Evolutionary conservation across 2,797 vertebrate genomes (phyloP).

Genomic region (Xyrichtys novacula): DNA sequence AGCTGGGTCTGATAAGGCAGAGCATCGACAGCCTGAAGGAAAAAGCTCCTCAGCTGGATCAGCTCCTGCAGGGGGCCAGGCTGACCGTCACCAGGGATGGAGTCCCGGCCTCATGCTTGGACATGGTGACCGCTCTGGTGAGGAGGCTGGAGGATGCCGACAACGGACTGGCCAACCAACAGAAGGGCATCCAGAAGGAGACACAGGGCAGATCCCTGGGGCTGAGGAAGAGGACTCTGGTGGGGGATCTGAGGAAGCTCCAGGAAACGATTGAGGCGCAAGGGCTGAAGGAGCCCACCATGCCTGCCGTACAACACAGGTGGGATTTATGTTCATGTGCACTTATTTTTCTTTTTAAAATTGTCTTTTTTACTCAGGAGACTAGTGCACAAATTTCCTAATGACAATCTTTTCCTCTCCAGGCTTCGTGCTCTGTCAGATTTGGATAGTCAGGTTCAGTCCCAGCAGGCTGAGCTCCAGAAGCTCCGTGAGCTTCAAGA

Average conservation of each 20-base stretch:
- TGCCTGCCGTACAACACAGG: slow-evolving; percentile 95
- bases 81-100: slow-evolving; percentile 83
- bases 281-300: slow-evolving; percentile 91
- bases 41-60: slow-evolving; percentile 88
- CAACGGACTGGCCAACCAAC: slow-evolving; percentile 63
- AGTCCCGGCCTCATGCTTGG: slow-evolving; percentile 77
- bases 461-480: slow-evolving; percentile 84
- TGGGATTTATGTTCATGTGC: slow-evolving; percentile 55
- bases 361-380: neutral
- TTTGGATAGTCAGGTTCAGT: slow-evolving; percentile 87
- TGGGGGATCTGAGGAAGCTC: slow-evolving; percentile 87
- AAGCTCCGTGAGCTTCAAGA: slow-evolving; percentile 81
- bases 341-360: too few relatives aligned
- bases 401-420: slow-evolving; percentile 7
- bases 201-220: slow-evolving; percentile 77
- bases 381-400: neutral
- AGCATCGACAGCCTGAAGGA: slow-evolving; percentile 84
- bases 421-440: slow-evolving; percentile 89
- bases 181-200: slow-evolving; percentile 75
- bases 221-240: slow-evolving; percentile 81
- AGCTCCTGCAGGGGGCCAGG: slow-evolving; percentile 81
- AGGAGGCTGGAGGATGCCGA: slow-evolving; percentile 76
- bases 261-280: slow-evolving; percentile 80
- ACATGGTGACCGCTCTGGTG: slow-evolving; percentile 80
- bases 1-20: slow-evolving; percentile 73